Base-by-base conservation (phyloP, 2,797 vertebrate species). In the Lophotriccus pileatus region DNA sequence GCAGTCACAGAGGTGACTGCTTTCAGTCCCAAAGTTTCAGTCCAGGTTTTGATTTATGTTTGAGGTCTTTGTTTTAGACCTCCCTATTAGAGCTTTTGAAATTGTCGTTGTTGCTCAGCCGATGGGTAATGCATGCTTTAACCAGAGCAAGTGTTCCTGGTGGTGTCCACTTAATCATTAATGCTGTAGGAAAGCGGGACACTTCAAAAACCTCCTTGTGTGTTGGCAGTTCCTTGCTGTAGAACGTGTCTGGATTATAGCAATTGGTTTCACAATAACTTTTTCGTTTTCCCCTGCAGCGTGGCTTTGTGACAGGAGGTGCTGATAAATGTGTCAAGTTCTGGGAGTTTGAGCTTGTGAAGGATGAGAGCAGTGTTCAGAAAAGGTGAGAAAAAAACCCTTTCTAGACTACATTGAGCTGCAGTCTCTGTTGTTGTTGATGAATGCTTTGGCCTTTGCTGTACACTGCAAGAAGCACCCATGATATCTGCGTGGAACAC, bases 291-390 rank as follows among this genome's bases (percentile, higher is more conserved):
- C 34, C 37, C 39, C 74, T 96, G 55, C 79, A 99, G 99, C 98
- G 98, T 73, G 99, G 99, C 58, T 98, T 99, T 93, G 97, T 99
- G 91, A 99, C 99, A 12, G 99, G 99, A 70, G 98, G 99, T 75
- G 99, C 99, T 66, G 99, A 99, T 97, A 99, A 99, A 97, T 98
- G 97, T 1, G 99, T 99, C 93, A 99, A 99, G 95, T 99, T 99
- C 97, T 99, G 99, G 99, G 99, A 99, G 60, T 99, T 99, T 98
- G 99, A 99, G 93, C 98, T 99, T 91, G 98, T 99, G 79, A 99
- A 98, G 91, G 98, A 99, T 86, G 80, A 98, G 73, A 97, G 85
- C 25, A 98, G 96, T 2, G 77, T 87, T 36, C 98, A 98, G 73
- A 99, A 98, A 97, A 98, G 98, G 99, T 98, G 74, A 97, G 96